Conservation (phyloP, 1,140 invertebrate species). For the Drosophila arizonae region DNA sequence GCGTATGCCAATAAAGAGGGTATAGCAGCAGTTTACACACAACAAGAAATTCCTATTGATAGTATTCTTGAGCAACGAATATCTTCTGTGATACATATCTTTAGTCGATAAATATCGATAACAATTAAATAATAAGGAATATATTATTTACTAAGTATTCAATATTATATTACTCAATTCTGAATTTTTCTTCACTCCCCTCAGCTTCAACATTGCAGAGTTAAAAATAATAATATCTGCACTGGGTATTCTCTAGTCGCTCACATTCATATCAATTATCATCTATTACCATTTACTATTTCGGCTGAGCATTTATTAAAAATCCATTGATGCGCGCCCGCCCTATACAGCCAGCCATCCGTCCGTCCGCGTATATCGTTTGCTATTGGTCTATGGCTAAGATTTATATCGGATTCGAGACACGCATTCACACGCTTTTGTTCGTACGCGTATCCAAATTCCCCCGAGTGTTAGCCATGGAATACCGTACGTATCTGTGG, state of each 20-base stretch:
- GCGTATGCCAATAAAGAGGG: too few relatives aligned
- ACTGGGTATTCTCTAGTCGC: neutral
- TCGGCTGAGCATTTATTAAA: constrained; percentile 70
- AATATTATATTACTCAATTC: too few relatives aligned
- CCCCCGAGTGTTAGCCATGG: constrained; percentile 52
- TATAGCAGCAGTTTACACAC: too few relatives aligned
- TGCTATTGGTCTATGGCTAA: constrained; percentile 26
- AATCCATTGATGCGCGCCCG: constrained; percentile 69
- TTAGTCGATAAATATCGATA: too few relatives aligned
- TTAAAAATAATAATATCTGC: too few relatives aligned
- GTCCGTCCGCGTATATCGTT: too few relatives aligned
- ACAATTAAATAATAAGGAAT: neutral
- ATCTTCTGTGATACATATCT: too few relatives aligned
- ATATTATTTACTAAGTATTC: too few relatives aligned
- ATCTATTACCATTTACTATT: constrained; percentile 29
- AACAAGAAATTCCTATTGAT: too few relatives aligned
- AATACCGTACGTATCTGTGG: constrained; percentile 40
- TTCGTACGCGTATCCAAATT: constrained; percentile 73
- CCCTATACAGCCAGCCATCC: neutral
- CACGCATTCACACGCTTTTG: constrained; percentile 79
- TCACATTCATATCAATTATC: neutral
- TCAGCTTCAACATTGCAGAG: too few relatives aligned
- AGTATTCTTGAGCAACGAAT: too few relatives aligned
- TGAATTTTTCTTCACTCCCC: too few relatives aligned
- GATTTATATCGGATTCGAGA: constrained; percentile 73